These are phyloP conservation scores for Ibidorhyncha struthersii DNA, from an alignment of 2,113 vertebrate species.

Conservation along the genomic window DNA sequence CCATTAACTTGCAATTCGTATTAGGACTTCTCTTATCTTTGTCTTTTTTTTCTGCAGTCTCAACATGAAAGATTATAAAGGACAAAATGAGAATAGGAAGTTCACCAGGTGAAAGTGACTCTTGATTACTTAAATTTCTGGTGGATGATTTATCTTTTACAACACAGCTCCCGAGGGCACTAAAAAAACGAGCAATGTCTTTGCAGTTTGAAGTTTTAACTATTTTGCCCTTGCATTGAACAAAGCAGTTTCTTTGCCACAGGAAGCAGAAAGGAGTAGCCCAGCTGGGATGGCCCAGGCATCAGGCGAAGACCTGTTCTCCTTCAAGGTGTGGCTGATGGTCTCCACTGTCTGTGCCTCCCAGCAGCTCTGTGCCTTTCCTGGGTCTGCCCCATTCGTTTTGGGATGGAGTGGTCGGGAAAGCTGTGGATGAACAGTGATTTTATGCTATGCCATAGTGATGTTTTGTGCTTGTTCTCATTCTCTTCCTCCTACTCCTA, in stretches of 20 bases:
- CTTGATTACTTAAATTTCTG: constrained; percentile 8
- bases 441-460: background rate
- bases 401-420: background rate
- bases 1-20: background rate
- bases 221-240: constrained; percentile 22
- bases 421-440: background rate
- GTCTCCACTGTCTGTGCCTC: background rate
- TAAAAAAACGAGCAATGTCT: background rate
- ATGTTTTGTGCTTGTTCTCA: background rate
- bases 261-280: background rate
- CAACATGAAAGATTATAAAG: background rate
- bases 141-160: constrained; percentile 30
- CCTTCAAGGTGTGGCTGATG: background rate
- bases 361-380: background rate
- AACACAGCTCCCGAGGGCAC: background rate
- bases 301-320: background rate
- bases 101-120: background rate
- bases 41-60: background rate
- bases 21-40: background rate
- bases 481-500: background rate
- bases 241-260: background rate
- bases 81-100: background rate
- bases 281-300: background rate
- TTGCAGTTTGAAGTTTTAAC: constrained; percentile 7
- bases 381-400: background rate